Conservation (phyloP, 2,797 vertebrate species). For the Neosilurus hyrtlii region DNA sequence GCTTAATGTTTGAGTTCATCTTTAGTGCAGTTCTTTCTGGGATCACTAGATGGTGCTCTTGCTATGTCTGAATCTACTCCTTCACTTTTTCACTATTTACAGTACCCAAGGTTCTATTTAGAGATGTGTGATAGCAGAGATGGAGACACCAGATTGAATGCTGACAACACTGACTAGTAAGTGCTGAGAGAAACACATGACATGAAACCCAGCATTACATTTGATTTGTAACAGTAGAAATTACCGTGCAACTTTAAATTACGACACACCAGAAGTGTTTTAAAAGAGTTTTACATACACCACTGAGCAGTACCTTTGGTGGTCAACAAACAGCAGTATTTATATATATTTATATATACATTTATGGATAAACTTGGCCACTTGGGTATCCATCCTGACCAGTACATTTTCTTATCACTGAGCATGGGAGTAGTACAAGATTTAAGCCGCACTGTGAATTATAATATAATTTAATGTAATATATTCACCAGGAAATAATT, state of each 20-base stretch:
- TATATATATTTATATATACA: background rate
- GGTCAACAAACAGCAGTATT: background rate
- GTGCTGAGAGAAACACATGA: background rate
- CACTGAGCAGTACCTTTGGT: background rate
- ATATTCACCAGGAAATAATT: background rate
- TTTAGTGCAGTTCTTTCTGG: conserved; percentile 5
- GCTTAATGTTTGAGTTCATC: too few relatives aligned
- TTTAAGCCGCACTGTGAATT: background rate
- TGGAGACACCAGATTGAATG: conserved; percentile 12
- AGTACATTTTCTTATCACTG: background rate
- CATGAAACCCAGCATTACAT: background rate
- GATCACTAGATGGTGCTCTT: conserved; percentile 64
- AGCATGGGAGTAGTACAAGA: background rate
- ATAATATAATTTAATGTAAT: background rate
- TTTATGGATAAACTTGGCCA: background rate
- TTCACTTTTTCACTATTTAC: background rate
- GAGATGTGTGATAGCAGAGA: background rate
- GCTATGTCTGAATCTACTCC: conserved; percentile 3
- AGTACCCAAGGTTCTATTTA: background rate
- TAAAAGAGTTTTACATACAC: too few relatives aligned
- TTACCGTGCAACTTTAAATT: background rate
- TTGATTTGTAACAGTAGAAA: background rate
- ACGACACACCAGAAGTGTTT: background rate
- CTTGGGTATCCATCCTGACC: background rate
- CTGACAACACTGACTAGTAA: background rate